A percentile compares a stretch with the other conserved stretches of the same genome.
These are phyloP conservation scores for Pristionchus exspectatus DNA, from an alignment of 2,888 invertebrate genomes.

Conservation along the genomic window DNA sequence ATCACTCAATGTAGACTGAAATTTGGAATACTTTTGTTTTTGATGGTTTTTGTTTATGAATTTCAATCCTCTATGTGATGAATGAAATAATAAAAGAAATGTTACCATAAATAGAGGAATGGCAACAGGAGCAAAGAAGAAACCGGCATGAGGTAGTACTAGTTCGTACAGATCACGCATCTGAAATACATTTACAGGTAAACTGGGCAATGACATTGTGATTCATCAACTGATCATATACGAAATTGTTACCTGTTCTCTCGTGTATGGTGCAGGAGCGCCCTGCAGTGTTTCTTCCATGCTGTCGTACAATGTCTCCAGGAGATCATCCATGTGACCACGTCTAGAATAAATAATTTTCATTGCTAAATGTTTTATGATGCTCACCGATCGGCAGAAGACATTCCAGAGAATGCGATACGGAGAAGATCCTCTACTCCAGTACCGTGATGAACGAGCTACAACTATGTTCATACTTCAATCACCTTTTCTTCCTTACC, in stretches of 20 bases:
- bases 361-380: neutral
- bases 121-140: constrained; percentile 23
- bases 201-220: neutral
- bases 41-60: neutral
- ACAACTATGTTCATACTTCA: neutral
- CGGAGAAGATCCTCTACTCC: constrained; percentile 38
- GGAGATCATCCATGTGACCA: neutral
- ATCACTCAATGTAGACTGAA: neutral
- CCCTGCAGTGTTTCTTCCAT: constrained; percentile 8
- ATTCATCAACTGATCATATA: neutral
- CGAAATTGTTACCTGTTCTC: neutral
- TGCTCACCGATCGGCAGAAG: neutral
- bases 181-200: neutral
- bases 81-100: neutral
- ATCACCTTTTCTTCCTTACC: neutral
- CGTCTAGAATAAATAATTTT: neutral
- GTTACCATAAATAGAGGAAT: constrained; percentile 29
- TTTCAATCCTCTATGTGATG: no score
- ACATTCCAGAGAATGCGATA: neutral
- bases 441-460: constrained; percentile 9
- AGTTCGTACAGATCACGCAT: constrained; percentile 15
- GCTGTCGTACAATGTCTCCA: neutral
- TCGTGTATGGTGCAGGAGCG: neutral
- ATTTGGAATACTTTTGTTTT: neutral
- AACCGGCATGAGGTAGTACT: constrained; percentile 26